phyloP scores from a whole-genome alignment of 1,140 invertebrate species.

The Penaeus vannamei region DNA sequence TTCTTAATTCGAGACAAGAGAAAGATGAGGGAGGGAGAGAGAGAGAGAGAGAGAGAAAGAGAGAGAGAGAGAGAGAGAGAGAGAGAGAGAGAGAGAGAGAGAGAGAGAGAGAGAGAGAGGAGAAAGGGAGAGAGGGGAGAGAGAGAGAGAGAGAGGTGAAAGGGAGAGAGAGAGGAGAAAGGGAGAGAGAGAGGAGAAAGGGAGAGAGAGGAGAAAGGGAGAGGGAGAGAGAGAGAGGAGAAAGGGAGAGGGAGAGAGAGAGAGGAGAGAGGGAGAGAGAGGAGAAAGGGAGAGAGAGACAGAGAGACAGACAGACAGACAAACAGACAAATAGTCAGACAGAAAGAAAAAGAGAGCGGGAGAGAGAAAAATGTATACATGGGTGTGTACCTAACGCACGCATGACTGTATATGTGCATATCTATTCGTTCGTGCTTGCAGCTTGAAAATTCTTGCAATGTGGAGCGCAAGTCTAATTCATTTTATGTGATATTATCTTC shows the following conservation, averaged over 20 bases:
- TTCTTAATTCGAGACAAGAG: no score
- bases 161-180: not conserved
- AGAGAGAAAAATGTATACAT: not conserved
- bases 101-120: no score
- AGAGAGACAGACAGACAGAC: constrained; percentile 3
- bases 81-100: no score
- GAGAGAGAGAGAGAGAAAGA: no score
- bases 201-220: not conserved
- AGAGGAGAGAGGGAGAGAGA: not conserved
- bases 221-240: not conserved
- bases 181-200: not conserved
- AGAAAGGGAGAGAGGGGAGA: no score
- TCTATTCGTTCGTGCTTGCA: not conserved
- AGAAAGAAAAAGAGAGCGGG: not conserved
- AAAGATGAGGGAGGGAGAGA: no score
- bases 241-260: not conserved
- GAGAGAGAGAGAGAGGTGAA: not conserved
- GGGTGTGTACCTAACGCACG: not conserved
- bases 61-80: no score
- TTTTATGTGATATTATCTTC: no score
- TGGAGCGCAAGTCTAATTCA: no score
- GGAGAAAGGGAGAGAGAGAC: not conserved
- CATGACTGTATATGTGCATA: not conserved
- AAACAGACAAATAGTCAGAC: constrained; percentile 12
- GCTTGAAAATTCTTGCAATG: no score